phyloP scores from a whole-genome alignment of 2,888 invertebrate genomes.

The Heliconius erato region DNA sequence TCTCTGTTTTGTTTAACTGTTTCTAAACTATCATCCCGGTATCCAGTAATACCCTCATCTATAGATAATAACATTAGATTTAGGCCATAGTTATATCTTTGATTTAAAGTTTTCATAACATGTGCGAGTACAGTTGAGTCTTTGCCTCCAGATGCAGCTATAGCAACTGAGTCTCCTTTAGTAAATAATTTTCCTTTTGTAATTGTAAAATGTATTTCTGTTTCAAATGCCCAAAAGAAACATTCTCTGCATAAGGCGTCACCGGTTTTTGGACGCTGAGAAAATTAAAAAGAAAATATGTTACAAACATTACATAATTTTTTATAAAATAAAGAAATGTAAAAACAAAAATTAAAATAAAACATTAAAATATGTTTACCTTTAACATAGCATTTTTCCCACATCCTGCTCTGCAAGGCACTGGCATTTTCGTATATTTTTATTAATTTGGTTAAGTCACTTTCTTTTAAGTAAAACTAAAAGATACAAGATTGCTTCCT shows the following conservation, averaged over 20 bases:
- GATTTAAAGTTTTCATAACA: conserved; percentile 95
- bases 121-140: conserved; percentile 99
- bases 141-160: conserved; percentile 97
- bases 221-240: conserved; percentile 97
- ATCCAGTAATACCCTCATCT: conserved; percentile 99
- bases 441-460: neutral
- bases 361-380: conserved; percentile 73
- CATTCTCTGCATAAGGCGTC: conserved; percentile 97
- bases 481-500: neutral
- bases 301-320: conserved; percentile 30
- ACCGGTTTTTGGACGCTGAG: conserved; percentile 95
- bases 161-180: conserved; percentile 93
- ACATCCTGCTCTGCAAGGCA: conserved; percentile 89
- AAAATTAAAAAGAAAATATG: conserved; percentile 42
- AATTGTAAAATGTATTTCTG: conserved; percentile 97
- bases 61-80: conserved; percentile 96
- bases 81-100: conserved; percentile 95
- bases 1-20: conserved; percentile 97
- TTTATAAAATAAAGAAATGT: neutral
- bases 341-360: no score
- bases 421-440: conserved; percentile 85
- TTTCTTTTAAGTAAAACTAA: neutral
- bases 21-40: conserved; percentile 97
- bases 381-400: conserved; percentile 91
- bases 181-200: conserved; percentile 92